These are phyloP conservation scores for Caenorhabditis sinica DNA, from an alignment of 2,888 invertebrate genomes.

Conservation along the genomic window DNA sequence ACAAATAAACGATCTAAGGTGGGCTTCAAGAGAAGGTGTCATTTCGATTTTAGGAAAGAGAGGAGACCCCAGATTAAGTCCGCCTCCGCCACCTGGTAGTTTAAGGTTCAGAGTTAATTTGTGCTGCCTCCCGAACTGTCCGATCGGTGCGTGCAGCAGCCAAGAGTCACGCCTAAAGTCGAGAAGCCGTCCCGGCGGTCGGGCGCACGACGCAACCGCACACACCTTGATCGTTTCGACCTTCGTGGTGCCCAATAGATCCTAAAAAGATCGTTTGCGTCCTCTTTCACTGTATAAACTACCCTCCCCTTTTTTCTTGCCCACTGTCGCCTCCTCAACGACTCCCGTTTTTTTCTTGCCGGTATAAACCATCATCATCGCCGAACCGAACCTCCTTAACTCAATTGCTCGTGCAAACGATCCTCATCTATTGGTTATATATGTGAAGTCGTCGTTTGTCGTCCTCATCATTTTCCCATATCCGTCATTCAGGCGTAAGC, in stretches of 20 bases:
- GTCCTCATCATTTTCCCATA: conserved; percentile 56
- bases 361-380: conserved; percentile 20
- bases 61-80: conserved; percentile 18
- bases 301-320: conserved; percentile 50
- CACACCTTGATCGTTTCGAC: conserved; percentile 70
- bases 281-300: conserved; percentile 66
- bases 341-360: conserved; percentile 59
- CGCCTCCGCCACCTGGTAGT: conserved; percentile 4
- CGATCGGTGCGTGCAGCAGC: conserved; percentile 17
- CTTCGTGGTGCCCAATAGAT: conserved; percentile 66
- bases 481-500: conserved; percentile 64
- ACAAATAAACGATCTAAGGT: conserved; percentile 62
- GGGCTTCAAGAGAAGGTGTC: conserved; percentile 58
- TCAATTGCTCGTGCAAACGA: conserved; percentile 65
- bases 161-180: conserved; percentile 53
- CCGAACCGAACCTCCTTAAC: conserved; percentile 52
- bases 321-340: conserved; percentile 52
- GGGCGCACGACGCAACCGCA: conserved; percentile 51
- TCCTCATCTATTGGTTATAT: conserved; percentile 41
- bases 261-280: conserved; percentile 67
- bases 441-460: conserved; percentile 31
- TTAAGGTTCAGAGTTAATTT: conserved; percentile 36
- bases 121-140: conserved; percentile 6
- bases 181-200: conserved; percentile 61
- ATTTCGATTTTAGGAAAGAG: conserved; percentile 44